Base-by-base conservation (phyloP, 2,888 invertebrate genomes). In the Parnassius glacialis region DNA sequence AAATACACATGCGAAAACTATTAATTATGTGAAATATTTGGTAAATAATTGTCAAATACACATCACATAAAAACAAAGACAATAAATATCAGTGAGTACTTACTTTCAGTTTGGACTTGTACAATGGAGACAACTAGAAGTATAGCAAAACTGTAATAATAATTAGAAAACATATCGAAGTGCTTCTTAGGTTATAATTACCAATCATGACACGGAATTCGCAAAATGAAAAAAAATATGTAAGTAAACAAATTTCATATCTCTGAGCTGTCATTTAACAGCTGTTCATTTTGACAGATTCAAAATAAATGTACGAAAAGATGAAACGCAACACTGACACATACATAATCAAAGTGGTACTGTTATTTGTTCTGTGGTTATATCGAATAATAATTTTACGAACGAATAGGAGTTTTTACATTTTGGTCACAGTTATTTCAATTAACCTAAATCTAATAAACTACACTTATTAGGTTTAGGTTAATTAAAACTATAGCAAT, bases 211-310 rank as follows among this genome's bases (percentile, higher is more conserved):
- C 45, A 11, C 7, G 20, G 12, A 12, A 55, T 54, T 20, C 34
- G 0, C 1, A 34, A 34, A 34, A 34, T 34, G 34, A 34, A 34
- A 34, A 25, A 25, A 7, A 7, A 7, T 34, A 7, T 34, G 34
- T 34, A 34, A 34, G 7, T 7, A 25, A 34, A 34, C 7, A 7
- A 7, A 34, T 34, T 5, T 34, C 44, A 25, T 42, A 34, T 42
- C 52, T 58, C 34, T 56, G 52, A 56, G 13, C 52, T 59, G 59
- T 64, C 63, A 64, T 52, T 53, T 48, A 75, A 75, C 77, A 78
- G 78, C 78, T 77, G 78, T 69, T 76, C 57, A 67, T 68, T 69
- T 69, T 72, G 69, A 70, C 71, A 73, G 65, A 45, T 64, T 47
- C 47, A 62, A 65, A 66, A 64, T 65, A 65, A 66, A 64, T 65